Conservation (phyloP, 2,113 vertebrate genomes). For the Taurulus bubalis region DNA sequence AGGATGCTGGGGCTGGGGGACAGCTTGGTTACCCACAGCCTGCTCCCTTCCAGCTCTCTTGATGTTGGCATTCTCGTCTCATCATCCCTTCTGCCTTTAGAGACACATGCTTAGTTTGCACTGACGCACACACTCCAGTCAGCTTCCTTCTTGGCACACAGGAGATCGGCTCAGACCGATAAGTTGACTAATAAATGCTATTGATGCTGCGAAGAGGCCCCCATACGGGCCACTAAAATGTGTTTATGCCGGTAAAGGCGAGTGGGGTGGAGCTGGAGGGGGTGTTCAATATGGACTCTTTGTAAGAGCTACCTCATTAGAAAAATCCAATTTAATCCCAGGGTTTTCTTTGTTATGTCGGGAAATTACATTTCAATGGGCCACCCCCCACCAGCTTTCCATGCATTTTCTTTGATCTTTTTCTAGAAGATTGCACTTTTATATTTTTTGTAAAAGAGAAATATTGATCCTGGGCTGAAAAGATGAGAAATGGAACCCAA, state of each 20-base stretch:
- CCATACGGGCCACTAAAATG: constrained; percentile 49
- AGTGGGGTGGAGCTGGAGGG: constrained; percentile 17
- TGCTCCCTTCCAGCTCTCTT: constrained; percentile 38
- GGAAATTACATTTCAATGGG: constrained; percentile 70
- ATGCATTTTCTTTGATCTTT: constrained; percentile 23
- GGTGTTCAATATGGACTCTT: constrained; percentile 56
- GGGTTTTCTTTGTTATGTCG: constrained; percentile 62
- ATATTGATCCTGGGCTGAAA: constrained; percentile 54
- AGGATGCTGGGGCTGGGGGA: constrained; percentile 57
- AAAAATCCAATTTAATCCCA: constrained; percentile 70
- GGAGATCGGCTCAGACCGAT: constrained; percentile 57
- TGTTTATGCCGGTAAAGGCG: constrained; percentile 43
- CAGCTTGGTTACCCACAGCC: constrained; percentile 51
- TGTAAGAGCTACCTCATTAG: constrained; percentile 65
- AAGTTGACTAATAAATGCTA: constrained; percentile 76
- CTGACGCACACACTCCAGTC: constrained; percentile 74
- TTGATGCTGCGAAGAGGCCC: constrained; percentile 53
- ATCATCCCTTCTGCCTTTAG: constrained; percentile 37
- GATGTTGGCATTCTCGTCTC: constrained; percentile 58
- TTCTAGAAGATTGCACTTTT: constrained; percentile 36
- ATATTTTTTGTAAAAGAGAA: constrained; percentile 46
- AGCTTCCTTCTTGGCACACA: constrained; percentile 18
- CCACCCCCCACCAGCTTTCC: constrained; percentile 3
- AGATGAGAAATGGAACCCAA: constrained; percentile 33
- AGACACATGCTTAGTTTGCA: constrained; percentile 48